Base-by-base conservation (phyloP, 2,888 invertebrate genomes). In the Arrhopalites spinosus region DNA sequence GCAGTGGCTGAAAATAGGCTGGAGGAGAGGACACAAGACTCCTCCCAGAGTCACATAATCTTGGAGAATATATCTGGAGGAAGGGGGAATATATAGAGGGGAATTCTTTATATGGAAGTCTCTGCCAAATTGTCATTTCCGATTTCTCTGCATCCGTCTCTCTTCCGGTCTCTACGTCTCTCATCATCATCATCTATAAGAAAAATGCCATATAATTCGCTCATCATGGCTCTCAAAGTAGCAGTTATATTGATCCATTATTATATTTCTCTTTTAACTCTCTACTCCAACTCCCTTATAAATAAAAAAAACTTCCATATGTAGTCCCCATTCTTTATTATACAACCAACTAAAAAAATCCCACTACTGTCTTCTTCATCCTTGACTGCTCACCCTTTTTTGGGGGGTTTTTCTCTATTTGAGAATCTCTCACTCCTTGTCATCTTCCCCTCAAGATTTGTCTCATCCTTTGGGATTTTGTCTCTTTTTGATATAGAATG, bases 111-210 rank as follows among this genome's bases (percentile, higher is more conserved):
- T 7, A 17, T 78, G 78, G 80, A 81, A 79, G 79, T n/a, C n/a
- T n/a, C n/a, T 80, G 82, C 82, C 82, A 82, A 82, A 82, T 82
- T 82, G 82, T 79, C 79, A 82, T 80, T 82, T 82, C 82, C 82
- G 78, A 78, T 76, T 79, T 81, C 78, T 81, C 81, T 82, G 79
- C 77, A 81, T 81, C 81, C 81, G 23, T 23, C 23, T 59, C 25
- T 23, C 82, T 82, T 82, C 82, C 82, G 82, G 81, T 80, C 78
- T 77, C 79, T 76, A 73, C 78, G 78, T 75, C 78, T 75, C 75
- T 77, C 78, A 77, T 78, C 78, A 77, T 78, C 78, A 78, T 78
- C 77, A 78, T 78, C 73, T 77, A 75, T 77, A 77, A 81, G 79
- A 81, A 81, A 81, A 81, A 81, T 80, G 72, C 79, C 67, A 75